These are phyloP conservation scores for Gonatopus flavifemur DNA, from an alignment of 1,140 invertebrate species.

Conservation along the genomic window DNA sequence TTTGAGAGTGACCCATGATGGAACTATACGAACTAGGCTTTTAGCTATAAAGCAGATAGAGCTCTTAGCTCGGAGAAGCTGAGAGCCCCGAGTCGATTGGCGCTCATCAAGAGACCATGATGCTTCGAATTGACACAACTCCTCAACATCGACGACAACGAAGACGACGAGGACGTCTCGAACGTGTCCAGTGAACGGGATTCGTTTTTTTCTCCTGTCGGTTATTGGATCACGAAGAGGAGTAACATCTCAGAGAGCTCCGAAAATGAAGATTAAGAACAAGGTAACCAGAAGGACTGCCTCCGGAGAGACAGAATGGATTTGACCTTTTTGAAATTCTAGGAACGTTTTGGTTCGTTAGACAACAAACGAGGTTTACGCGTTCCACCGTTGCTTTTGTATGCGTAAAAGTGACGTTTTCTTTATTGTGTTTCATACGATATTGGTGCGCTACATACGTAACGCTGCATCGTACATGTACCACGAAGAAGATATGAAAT, in stretches of 20 bases:
- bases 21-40: too few relatives aligned
- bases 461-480: too few relatives aligned
- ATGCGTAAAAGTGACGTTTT: neutral
- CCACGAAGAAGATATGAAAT: too few relatives aligned
- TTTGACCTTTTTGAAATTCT: conserved; percentile 35
- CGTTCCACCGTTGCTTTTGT: neutral
- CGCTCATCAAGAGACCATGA: too few relatives aligned
- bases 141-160: conserved; percentile 4
- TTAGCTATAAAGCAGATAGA: too few relatives aligned
- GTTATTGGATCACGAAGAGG: conserved; percentile 25
- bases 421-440: too few relatives aligned
- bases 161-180: conserved; percentile 9
- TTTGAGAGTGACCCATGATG: too few relatives aligned
- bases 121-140: too few relatives aligned
- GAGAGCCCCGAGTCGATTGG: too few relatives aligned
- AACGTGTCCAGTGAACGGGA: conserved; percentile 33
- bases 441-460: too few relatives aligned
- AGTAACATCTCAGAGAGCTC: conserved; percentile 19
- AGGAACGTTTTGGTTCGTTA: conserved; percentile 42
- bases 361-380: conserved; percentile 17
- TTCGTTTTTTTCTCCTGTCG: conserved; percentile 17
- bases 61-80: too few relatives aligned
- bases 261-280: conserved; percentile 33
- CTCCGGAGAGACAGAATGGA: conserved; percentile 17
- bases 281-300: conserved; percentile 4